phyloP scores from a whole-genome alignment of 2,113 vertebrate species.

The Podarcis raffonei region DNA sequence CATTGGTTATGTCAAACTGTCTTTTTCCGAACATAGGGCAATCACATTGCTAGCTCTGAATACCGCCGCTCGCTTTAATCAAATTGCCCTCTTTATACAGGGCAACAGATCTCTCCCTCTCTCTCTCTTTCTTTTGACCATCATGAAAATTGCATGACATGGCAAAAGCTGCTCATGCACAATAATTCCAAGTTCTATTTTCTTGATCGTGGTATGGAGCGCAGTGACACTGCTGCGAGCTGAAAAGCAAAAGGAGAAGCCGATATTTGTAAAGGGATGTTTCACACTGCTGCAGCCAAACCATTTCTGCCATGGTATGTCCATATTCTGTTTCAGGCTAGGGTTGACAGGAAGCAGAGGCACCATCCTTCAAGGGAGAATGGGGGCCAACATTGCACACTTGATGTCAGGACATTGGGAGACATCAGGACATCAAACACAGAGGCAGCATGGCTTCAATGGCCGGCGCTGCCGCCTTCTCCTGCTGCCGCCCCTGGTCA shows the following conservation, averaged over 20 bases:
- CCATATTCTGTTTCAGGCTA: not conserved
- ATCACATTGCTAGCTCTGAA: not conserved
- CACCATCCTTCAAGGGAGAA: no score
- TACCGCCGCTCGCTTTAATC: not conserved
- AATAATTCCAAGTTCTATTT: accelerated
- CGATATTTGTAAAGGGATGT: slow-evolving; percentile 24
- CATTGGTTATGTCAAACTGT: accelerated
- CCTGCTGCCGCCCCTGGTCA: no score
- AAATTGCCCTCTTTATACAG: not conserved
- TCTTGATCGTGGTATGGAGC: not conserved
- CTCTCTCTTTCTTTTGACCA: not conserved
- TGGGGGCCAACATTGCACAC: no score
- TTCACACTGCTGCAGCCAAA: not conserved
- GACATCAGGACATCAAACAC: no score
- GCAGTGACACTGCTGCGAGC: slow-evolving; percentile 18
- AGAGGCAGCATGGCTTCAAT: no score
- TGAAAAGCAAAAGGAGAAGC: not conserved
- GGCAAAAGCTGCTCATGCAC: not conserved
- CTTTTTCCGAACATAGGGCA: accelerated
- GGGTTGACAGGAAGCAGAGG: accelerated
- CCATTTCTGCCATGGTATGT: not conserved
- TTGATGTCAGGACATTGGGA: no score
- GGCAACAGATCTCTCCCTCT: not conserved
- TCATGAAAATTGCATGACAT: accelerated
- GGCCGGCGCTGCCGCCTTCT: no score